Base-by-base conservation (phyloP, 2,797 vertebrate species). In the Semotilus atromaculatus region DNA sequence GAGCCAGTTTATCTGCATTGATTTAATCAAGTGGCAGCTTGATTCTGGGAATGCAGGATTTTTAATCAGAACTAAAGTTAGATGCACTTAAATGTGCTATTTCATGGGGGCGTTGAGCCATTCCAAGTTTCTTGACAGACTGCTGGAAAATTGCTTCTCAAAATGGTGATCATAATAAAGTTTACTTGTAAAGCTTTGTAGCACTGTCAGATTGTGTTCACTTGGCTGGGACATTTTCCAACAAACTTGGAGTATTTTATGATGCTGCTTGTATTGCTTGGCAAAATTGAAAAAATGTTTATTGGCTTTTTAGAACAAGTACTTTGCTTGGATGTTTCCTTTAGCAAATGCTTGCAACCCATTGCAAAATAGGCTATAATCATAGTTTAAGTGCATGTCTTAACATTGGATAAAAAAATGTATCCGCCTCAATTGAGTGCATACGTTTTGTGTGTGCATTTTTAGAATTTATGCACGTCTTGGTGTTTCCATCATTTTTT, bases 1-100 rank as follows among this genome's bases (percentile, higher is more conserved):
- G 13, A 87, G 82, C 79, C 75, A 53, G 83, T 76, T 76, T 55
- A 73, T 87, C 74, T 85, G 55, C 58, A 64, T 40, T 81, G 51
- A 34, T 82, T 66, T 8, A 55, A 74, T 86, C 85, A 84, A 85
- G 83, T 81, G 62, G 34, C 40, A 67, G 40, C 80, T 79, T 89
- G 43, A 86, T 9, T 45, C 14, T 86, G 18, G 13, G 73, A 86
- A 85, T 83, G 58, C 16, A 36, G 71, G 36, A 51, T 75, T 86
- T 82, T 85, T 74, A 74, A 68, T 73, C 71, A 18, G 38, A 60
- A 45, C 64, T 78, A 34, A 84, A 60, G 43, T 53, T 75, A 76
- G 72, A 58, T 60, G n/a, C 70, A 19, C 40, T 64, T 74, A 48
- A 64, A 62, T 43, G 21, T 48, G 23, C 29, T 74, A 19, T 82